Conservation (phyloP, 2,797 vertebrate species). For the Strix occidentalis region DNA sequence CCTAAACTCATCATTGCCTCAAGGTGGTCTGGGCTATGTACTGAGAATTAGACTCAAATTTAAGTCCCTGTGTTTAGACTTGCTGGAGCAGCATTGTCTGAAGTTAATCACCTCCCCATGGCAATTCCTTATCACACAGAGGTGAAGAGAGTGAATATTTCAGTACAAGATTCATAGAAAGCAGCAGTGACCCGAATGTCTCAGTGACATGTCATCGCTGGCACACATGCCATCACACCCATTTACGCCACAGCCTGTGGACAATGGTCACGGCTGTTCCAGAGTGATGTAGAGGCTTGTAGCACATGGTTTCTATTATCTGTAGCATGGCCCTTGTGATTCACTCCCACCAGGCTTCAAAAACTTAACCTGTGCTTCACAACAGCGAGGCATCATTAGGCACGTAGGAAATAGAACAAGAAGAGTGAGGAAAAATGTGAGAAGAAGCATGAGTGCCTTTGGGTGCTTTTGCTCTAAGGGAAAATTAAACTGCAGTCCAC, state of each 20-base stretch:
- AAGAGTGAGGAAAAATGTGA: neutral
- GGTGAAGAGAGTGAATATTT: neutral
- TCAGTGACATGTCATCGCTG: rapidly evolving
- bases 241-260: slow-evolving; percentile 17
- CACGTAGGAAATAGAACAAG: neutral
- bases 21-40: neutral
- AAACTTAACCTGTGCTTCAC: neutral
- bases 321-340: neutral
- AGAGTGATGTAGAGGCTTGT: neutral
- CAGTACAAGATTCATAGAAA: neutral
- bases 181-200: neutral
- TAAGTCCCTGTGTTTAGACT: neutral
- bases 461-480: neutral
- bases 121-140: neutral
- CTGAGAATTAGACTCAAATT: neutral
- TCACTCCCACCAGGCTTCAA: neutral
- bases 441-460: neutral
- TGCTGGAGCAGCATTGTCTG: neutral
- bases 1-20: neutral
- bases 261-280: neutral
- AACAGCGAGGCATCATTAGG: neutral
- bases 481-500: neutral
- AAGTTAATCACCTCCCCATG: neutral
- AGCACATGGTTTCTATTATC: neutral
- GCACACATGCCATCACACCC: neutral